These are phyloP conservation scores for Fregetta grallaria DNA, from an alignment of 2,113 vertebrate species.

Conservation along the genomic window DNA sequence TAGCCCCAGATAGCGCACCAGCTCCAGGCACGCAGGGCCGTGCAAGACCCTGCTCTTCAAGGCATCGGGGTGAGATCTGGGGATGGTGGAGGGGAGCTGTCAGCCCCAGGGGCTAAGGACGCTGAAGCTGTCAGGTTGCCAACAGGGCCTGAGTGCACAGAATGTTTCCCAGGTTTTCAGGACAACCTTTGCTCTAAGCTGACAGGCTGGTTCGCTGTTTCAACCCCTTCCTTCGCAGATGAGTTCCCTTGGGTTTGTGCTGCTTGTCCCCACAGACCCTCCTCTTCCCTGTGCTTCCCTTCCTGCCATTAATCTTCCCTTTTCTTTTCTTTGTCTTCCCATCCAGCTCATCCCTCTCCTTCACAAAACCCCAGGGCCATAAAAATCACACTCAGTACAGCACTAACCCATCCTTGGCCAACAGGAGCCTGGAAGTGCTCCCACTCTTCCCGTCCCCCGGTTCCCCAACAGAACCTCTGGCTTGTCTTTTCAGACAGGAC, in stretches of 20 bases:
- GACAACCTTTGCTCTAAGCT: not conserved
- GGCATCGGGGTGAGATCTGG: not conserved
- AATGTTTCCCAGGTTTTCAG: not conserved
- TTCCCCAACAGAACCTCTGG: not conserved
- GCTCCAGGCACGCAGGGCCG: not conserved
- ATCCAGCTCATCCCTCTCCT: not conserved
- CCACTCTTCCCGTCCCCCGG: fast-evolving
- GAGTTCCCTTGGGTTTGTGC: not conserved
- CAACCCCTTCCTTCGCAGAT: not conserved
- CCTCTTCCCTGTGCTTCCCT: not conserved
- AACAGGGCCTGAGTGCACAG: fast-evolving
- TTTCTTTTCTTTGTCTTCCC: not conserved
- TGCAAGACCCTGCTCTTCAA: not conserved
- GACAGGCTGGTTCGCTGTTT: not conserved
- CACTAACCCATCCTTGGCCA: not conserved
- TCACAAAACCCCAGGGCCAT: not conserved
- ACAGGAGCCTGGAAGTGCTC: not conserved
- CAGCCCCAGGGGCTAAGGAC: not conserved
- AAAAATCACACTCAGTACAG: not conserved
- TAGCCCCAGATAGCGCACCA: not conserved
- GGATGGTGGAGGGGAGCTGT: not conserved
- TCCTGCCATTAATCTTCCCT: not conserved
- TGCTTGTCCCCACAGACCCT: not conserved
- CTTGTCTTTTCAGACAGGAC: not conserved
- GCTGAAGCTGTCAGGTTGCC: not conserved